Conservation (phyloP, 2,888 invertebrate species). For the Camponotus fellah region DNA sequence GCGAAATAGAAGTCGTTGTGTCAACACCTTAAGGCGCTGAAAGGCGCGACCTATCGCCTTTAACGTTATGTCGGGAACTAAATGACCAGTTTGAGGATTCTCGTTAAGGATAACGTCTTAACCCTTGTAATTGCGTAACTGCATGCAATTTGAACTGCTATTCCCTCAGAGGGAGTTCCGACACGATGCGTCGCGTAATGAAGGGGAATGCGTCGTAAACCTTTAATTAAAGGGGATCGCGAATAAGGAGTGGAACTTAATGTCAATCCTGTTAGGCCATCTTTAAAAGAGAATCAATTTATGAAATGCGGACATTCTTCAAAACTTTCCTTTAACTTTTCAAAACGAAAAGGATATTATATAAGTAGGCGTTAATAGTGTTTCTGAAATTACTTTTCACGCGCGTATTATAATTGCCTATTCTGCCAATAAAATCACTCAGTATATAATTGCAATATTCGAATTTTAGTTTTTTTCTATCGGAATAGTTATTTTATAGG, state of each 20-base stretch:
- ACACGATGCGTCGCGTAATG: conserved; percentile 25
- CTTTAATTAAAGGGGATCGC: conserved; percentile 51
- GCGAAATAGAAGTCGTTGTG: conserved; percentile 60
- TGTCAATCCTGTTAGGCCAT: neutral
- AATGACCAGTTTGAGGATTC: conserved; percentile 55
- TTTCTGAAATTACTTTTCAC: neutral
- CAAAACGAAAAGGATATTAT: neutral
- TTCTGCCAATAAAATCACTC: neutral
- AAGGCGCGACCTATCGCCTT: conserved; percentile 67
- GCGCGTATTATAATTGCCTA: neutral
- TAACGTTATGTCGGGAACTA: conserved; percentile 61
- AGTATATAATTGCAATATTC: neutral
- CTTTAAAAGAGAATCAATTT: neutral
- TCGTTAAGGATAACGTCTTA: conserved; percentile 69
- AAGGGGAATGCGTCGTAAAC: conserved; percentile 40
- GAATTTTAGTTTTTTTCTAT: neutral
- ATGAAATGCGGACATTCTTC: neutral
- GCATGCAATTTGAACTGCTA: conserved; percentile 65
- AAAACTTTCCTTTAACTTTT: neutral
- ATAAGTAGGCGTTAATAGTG: neutral
- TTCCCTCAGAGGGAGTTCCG: conserved; percentile 36
- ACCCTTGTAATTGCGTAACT: conserved; percentile 67
- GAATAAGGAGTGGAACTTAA: conserved; percentile 6
- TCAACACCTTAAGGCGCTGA: conserved; percentile 65
- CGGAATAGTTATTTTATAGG: neutral